Evolutionary conservation across 2,888 invertebrate genomes (phyloP), one percentile per base, ranked within the genome.

Genomic region (Ochropleura plecta): DNA sequence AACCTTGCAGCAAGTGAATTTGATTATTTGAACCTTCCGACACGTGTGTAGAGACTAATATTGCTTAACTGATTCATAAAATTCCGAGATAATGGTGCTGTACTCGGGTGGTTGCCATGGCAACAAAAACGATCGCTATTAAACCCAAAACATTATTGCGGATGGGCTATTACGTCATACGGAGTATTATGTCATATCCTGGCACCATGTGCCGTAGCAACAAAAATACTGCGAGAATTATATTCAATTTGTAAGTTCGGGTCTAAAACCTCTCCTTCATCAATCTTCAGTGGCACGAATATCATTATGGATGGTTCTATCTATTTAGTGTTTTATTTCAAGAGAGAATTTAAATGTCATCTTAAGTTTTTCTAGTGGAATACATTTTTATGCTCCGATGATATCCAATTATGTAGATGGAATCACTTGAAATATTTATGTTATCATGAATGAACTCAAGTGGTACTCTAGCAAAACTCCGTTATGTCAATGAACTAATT

Each of bases 111-210:
- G 92, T 93, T 84, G 76, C 88, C 85, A 92, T 92, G 85, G 89
- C 83, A 90, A 93, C 92, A 80, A 85, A 85, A 89, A 91, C 90
- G 89, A 90, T 90, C 85, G 91, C 86, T 88, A 92, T 90, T 91
- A 93, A 93, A 87, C 87, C 79, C 78, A 85, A 89, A 89, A 90
- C 91, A 93, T 93, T 92, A 92, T 89, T 89, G 87, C 86, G 82
- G 86, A 88, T 84, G 87, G 84, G 82, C 82, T 76, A 67, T 80
- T 30, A 30, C 30, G 30, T 30, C 30, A 30, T 30, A 30, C 3
- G 30, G 30, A 30, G 87, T 82, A 88, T 88, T 84, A 89, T 88
- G 88, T 88, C 86, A 89, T 81, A 82, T 80, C 83, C 81, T 75
- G 83, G 87, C 86, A 86, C 79, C 91, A 87, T 88, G 78, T 91